phyloP scores from a whole-genome alignment of 1,140 invertebrate species.

The Drosophila bipectinata region DNA sequence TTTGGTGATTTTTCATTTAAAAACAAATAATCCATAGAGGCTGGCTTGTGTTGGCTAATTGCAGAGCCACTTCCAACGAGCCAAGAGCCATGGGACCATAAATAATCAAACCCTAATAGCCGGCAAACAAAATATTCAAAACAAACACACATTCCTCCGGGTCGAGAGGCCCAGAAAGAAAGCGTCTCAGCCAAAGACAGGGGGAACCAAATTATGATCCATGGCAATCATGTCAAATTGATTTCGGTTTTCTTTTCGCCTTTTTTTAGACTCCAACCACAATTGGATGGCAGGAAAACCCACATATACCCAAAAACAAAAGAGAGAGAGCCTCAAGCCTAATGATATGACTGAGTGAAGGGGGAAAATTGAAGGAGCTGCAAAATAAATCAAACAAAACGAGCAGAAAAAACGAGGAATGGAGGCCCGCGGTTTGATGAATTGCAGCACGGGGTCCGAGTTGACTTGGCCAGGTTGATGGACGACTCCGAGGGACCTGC shows the following conservation, averaged over 20 bases:
- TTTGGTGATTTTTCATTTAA: conserved; percentile 36
- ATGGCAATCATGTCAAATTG: conserved; percentile 77
- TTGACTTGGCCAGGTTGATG: conserved; percentile 51
- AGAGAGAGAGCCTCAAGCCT: conserved; percentile 37
- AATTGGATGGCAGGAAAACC: conserved; percentile 16
- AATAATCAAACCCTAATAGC: conserved; percentile 65
- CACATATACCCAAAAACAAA: conserved; percentile 8
- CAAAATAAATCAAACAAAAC: conserved; percentile 74
- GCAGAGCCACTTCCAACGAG: conserved; percentile 51
- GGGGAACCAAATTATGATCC: conserved; percentile 67
- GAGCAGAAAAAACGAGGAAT: conserved; percentile 13
- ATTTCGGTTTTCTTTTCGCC: conserved; percentile 43
- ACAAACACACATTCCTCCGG: conserved; percentile 29
- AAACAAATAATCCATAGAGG: conserved; percentile 39
- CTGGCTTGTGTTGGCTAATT: conserved; percentile 44
- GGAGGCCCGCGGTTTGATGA: conserved; percentile 59
- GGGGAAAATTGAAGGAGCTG: conserved; percentile 69
- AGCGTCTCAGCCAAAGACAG: conserved; percentile 9
- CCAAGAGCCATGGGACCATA: conserved; percentile 46
- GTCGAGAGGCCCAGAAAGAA: conserved; percentile 13
- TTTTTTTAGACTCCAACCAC: conserved; percentile 6
- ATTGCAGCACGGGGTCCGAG: conserved; percentile 58
- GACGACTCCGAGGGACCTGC: conserved; percentile 54
- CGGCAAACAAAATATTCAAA: conserved; percentile 61
- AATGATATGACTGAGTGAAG: conserved; percentile 50